These are phyloP conservation scores for Pandemis cinnamomeana DNA, from an alignment of 2,888 invertebrate genomes.

Conservation along the genomic window DNA sequence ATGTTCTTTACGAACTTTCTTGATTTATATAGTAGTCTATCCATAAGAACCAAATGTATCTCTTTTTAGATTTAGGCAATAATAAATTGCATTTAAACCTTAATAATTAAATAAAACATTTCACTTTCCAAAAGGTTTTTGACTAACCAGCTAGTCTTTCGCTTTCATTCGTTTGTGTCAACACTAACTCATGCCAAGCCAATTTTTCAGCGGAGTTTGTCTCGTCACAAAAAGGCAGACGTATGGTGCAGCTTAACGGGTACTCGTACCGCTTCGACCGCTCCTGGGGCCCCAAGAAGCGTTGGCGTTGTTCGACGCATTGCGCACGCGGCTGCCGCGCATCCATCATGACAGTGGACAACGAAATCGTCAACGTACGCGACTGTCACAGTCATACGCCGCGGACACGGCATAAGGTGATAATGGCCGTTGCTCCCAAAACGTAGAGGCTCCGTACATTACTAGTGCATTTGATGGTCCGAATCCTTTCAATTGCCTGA, in stretches of 20 bases:
- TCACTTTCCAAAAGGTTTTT: too few species aligned
- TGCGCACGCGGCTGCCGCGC: conserved; percentile 17
- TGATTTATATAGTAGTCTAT: too few species aligned
- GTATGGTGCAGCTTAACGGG: not conserved
- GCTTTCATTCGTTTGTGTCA: too few species aligned
- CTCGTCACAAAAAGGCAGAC: not conserved
- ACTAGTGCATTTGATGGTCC: too few species aligned
- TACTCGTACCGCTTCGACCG: conserved; percentile 8
- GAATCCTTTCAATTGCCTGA: too few species aligned
- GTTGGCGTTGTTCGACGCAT: conserved; percentile 20
- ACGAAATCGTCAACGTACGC: not conserved
- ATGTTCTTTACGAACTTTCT: too few species aligned
- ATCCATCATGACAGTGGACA: not conserved
- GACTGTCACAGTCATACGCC: not conserved
- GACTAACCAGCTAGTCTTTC: too few species aligned
- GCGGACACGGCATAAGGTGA: not conserved
- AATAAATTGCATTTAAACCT: too few species aligned
- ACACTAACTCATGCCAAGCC: not conserved
- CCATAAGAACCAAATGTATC: too few species aligned
- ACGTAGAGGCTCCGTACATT: not conserved
- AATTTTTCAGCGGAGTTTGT: conserved; percentile 17
- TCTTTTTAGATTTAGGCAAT: too few species aligned
- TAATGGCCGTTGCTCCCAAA: not conserved
- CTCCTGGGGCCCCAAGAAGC: not conserved
- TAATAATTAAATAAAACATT: too few species aligned